Evolutionary conservation across 1,140 invertebrate genomes (phyloP), one percentile per base, ranked within the genome.

Genomic region (Coelopa frigida): DNA sequence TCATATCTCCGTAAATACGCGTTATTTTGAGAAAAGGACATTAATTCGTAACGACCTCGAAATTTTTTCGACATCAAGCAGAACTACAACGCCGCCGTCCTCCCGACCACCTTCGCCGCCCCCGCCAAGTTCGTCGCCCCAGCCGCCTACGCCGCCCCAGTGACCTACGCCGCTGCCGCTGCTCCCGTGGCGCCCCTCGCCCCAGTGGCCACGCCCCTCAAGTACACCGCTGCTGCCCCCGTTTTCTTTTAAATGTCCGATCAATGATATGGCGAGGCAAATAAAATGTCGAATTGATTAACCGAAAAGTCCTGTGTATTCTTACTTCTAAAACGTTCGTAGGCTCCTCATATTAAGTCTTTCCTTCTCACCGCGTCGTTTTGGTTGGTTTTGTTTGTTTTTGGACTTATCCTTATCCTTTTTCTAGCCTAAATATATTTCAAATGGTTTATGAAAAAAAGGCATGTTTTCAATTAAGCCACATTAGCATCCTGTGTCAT

Each of bases 51-150:
- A n/a, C n/a, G n/a, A n/a, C n/a, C n/a, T n/a, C n/a, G n/a, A n/a
- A n/a, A n/a, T n/a, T n/a, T n/a, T n/a, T n/a, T 49, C 12, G 35
- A 44, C 35, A 14, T 44, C 8, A n/a, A n/a, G 1, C 47, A 48
- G 26, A 43, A 37, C 18, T 49, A 44, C 18, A 39, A 38, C 18
- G 35, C 24, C 35, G 42, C 42, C 7, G n/a, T 44, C 6, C 36
- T 44, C 6, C 36, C 48, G 7, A 22, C 42, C 3, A 22, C 47
- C 15, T 42, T 26, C 27, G 46, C 46, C 12, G 46, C 40, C 15
- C n/a, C n/a, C n/a, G n/a, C n/a, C n/a, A n/a, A n/a, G n/a, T n/a
- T n/a, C n/a, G n/a, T n/a, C n/a, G 14, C 29, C 8, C 33, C 44
- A 15, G 26, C 44, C 11, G 11, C 43, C n/a, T n/a, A n/a, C n/a